Percentiles rank a stretch among this genome's conserved stretches.
Conservation (phyloP, 1,140 invertebrate genomes). For the Bombus impatiens region DNA sequence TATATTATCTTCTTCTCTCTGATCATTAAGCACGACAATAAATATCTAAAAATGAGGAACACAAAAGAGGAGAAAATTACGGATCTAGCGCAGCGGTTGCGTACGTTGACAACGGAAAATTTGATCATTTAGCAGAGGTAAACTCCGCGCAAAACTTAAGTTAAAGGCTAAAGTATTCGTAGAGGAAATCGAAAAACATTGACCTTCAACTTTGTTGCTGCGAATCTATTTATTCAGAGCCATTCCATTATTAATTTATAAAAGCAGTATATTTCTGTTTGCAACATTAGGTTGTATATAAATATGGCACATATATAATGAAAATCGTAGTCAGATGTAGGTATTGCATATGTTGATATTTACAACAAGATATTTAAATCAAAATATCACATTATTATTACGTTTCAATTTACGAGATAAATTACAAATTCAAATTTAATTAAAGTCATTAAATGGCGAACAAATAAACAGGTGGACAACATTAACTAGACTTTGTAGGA, state of each 20-base stretch:
- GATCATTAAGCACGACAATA: background rate
- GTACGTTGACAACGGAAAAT: background rate
- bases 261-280: background rate
- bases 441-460: background rate
- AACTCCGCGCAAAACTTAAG: slow-evolving; percentile 3
- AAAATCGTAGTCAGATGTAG: background rate
- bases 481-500: background rate
- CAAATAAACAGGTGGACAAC: background rate
- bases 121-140: slow-evolving; percentile 28
- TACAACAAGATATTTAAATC: no score
- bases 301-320: background rate
- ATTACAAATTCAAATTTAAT: background rate
- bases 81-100: no score
- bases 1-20: background rate
- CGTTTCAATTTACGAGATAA: no score
- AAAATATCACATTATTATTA: background rate
- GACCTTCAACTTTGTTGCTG: background rate
- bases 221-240: background rate
- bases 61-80: background rate
- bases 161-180: background rate
- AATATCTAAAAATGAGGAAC: background rate
- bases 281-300: background rate
- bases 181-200: background rate
- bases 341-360: no score
- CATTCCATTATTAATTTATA: background rate